These are phyloP conservation scores for Tenebrio molitor DNA, from an alignment of 1,140 invertebrate species.

Conservation along the genomic window DNA sequence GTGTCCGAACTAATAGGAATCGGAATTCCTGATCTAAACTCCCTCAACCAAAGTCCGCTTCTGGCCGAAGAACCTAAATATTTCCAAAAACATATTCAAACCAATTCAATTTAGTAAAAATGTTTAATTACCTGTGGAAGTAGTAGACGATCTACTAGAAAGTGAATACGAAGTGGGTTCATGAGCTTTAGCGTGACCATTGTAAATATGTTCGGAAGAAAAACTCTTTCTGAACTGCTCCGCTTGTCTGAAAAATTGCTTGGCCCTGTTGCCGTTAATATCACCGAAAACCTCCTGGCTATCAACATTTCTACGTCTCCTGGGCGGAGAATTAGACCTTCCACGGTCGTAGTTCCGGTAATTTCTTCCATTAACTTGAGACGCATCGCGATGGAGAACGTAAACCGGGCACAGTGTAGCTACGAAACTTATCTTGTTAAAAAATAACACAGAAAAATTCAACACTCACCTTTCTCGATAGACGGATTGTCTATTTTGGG, in stretches of 20 bases:
- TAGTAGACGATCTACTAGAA: slow-evolving; percentile 59
- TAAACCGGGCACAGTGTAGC: slow-evolving; percentile 13
- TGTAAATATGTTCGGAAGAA: slow-evolving; percentile 62
- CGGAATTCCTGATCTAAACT: slow-evolving; percentile 62
- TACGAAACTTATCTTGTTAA: no score
- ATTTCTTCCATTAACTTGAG: slow-evolving; percentile 2
- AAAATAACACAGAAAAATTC: no score
- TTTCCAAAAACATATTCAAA: background rate
- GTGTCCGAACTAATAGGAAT: slow-evolving; percentile 58
- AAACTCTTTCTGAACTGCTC: slow-evolving; percentile 61
- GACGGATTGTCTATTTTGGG: slow-evolving; percentile 36
- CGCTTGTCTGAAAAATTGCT: background rate
- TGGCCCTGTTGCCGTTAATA: background rate
- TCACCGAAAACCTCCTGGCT: slow-evolving; percentile 21
- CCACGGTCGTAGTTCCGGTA: slow-evolving; percentile 36
- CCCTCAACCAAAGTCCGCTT: slow-evolving; percentile 58
- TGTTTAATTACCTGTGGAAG: slow-evolving; percentile 57
- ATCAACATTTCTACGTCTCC: slow-evolving; percentile 1
- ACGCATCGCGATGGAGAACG: slow-evolving; percentile 18
- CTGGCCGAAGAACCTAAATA: slow-evolving; percentile 58
- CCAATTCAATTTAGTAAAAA: background rate
- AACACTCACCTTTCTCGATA: slow-evolving; percentile 44
- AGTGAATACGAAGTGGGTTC: slow-evolving; percentile 52
- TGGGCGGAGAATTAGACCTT: slow-evolving; percentile 57
- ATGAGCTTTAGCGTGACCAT: slow-evolving; percentile 19